Percentiles rank a stretch among this genome's conserved stretches.
Evolutionary conservation across 2,113 vertebrate genomes (phyloP).

Genomic region (Saccopteryx leptura): DNA sequence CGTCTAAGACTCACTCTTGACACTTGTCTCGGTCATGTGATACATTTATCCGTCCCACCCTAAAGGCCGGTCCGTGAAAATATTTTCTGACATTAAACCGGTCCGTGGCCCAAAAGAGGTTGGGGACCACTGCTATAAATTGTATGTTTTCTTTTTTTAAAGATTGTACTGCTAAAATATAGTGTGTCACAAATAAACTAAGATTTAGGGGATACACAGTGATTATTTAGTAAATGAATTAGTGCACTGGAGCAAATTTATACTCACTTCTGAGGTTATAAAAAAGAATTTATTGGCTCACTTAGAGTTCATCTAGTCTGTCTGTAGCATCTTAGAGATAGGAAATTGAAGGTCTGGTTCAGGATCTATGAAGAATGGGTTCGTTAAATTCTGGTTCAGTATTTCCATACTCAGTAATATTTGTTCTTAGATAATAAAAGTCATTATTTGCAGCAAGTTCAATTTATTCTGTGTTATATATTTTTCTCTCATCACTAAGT

Average conservation of each 20-base stretch:
- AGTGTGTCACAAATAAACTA: not conserved
- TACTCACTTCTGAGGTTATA: slow-evolving; percentile 7
- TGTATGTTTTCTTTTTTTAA: not conserved
- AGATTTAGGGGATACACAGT: slow-evolving; percentile 33
- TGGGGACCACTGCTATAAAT: not conserved
- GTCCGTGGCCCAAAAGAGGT: no score
- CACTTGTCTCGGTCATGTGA: no score
- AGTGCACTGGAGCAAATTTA: not conserved
- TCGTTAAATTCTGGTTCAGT: not conserved
- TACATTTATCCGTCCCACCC: no score
- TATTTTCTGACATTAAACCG: no score
- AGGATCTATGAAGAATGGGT: not conserved
- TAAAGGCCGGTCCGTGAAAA: no score
- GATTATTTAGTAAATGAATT: slow-evolving; percentile 40
- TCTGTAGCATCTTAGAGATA: slow-evolving; percentile 31
- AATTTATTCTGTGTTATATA: not conserved
- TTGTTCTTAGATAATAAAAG: slow-evolving; percentile 35
- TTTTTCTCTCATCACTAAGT: not conserved
- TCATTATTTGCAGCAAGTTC: not conserved
- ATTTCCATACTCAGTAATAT: slow-evolving; percentile 7
- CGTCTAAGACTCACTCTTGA: no score
- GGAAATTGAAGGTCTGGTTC: slow-evolving; percentile 22
- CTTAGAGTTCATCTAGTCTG: not conserved
- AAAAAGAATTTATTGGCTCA: slow-evolving; percentile 1
- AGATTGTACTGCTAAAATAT: not conserved